These are phyloP conservation scores for Acinonyx jubatus DNA, from an alignment of 2,113 vertebrate species.

Conservation along the genomic window DNA sequence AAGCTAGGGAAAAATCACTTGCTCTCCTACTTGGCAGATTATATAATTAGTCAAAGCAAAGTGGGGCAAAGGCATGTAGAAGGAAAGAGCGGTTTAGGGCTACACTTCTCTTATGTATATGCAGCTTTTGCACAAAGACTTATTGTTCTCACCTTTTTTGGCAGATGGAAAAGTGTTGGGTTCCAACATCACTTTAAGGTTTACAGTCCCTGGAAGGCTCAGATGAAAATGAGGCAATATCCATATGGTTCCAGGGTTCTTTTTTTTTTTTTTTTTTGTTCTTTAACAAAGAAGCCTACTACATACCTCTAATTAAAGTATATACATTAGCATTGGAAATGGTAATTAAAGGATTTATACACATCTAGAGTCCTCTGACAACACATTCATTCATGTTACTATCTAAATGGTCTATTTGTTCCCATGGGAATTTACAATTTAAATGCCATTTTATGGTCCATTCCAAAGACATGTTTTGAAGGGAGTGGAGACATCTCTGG, in stretches of 20 bases:
- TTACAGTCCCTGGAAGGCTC: slow-evolving; percentile 48
- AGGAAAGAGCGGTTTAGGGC: background rate
- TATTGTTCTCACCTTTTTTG: slow-evolving; percentile 49
- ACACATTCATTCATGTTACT: slow-evolving; percentile 33
- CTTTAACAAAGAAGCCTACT: background rate
- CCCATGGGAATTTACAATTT: background rate
- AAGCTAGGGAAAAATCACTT: slow-evolving; percentile 8
- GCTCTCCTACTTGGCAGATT: slow-evolving; percentile 12
- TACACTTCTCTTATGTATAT: background rate
- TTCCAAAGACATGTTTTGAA: background rate
- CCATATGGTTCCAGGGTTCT: background rate
- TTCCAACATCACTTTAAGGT: slow-evolving; percentile 34
- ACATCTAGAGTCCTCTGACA: slow-evolving; percentile 1
- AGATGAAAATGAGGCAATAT: slow-evolving; percentile 47
- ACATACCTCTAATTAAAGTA: slow-evolving; percentile 43
- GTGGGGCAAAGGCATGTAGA: background rate
- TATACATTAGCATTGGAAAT: background rate
- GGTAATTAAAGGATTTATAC: slow-evolving; percentile 13
- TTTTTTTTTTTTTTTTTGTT: background rate
- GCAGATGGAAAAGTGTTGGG: slow-evolving; percentile 14
- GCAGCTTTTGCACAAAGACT: slow-evolving; percentile 53
- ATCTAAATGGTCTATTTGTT: slow-evolving; percentile 16
- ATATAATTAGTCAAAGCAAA: slow-evolving; percentile 50
- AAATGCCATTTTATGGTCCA: background rate
- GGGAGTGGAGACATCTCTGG: background rate